Conservation (phyloP, 2,113 vertebrate species). For the Abramis brama region DNA sequence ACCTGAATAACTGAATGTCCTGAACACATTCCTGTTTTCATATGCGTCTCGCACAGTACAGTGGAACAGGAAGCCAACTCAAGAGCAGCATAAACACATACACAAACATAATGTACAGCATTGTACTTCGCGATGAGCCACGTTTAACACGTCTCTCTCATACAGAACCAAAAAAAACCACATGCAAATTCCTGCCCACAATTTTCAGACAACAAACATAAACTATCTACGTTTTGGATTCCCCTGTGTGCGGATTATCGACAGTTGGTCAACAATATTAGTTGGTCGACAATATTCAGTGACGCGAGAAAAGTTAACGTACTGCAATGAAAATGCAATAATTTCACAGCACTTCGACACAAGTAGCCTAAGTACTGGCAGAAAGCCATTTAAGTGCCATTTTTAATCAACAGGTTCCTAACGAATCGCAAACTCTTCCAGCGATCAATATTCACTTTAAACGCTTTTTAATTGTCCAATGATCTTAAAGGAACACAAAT, state of each 20-base stretch:
- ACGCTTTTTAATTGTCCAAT: not conserved
- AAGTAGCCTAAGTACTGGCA: no score
- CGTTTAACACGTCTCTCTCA: not conserved
- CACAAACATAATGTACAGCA: conserved; percentile 24
- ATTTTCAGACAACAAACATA: not conserved
- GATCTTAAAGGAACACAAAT: not conserved
- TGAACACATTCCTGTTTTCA: conserved; percentile 67
- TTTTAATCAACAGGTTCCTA: conserved; percentile 10
- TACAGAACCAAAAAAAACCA: not conserved
- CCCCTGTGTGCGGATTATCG: not conserved
- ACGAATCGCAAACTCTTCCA: not conserved
- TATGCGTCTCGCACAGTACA: not conserved
- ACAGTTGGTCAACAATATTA: not conserved
- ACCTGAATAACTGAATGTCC: conserved; percentile 68
- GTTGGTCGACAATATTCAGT: not conserved
- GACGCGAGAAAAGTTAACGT: not conserved
- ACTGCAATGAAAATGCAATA: not conserved
- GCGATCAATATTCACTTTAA: not conserved
- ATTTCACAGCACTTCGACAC: not conserved
- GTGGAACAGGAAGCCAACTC: conserved; percentile 27
- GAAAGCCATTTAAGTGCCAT: not conserved
- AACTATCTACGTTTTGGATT: not conserved
- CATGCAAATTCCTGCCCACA: not conserved
- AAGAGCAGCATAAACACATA: not conserved
- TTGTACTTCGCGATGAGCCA: conserved; percentile 8